Percentiles rank a stretch among this genome's conserved stretches.
phyloP scores from a whole-genome alignment of 1,140 invertebrate genomes.

The Pseudomyrmex pallidus region DNA sequence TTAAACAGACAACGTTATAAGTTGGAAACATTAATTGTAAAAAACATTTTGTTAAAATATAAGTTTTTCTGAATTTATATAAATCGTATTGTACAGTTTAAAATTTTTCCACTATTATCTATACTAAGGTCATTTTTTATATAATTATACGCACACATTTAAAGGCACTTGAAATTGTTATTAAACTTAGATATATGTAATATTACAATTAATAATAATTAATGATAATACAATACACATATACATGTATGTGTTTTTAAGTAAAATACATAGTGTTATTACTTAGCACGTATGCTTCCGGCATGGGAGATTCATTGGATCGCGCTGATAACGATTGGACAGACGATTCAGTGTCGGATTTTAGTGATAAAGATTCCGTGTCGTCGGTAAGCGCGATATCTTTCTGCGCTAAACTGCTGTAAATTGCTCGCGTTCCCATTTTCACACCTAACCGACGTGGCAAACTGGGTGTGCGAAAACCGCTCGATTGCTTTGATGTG shows the following conservation, averaged over 20 bases:
- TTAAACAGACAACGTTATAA: slow-evolving; percentile 4
- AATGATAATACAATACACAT: no score
- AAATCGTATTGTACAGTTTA: neutral
- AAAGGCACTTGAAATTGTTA: no score
- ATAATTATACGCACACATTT: no score
- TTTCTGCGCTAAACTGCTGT: slow-evolving; percentile 78
- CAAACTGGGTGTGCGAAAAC: slow-evolving; percentile 84
- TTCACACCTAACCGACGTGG: slow-evolving; percentile 89
- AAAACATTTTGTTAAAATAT: slow-evolving; percentile 16
- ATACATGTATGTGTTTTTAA: neutral
- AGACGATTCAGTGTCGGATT: slow-evolving; percentile 82
- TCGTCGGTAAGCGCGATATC: slow-evolving; percentile 82
- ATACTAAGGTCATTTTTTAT: no score
- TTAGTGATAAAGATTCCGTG: slow-evolving; percentile 80
- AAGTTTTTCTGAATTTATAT: neutral
- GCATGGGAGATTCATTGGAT: slow-evolving; percentile 82
- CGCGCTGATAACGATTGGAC: slow-evolving; percentile 80
- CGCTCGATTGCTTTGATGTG: slow-evolving; percentile 74
- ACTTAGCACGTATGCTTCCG: slow-evolving; percentile 85
- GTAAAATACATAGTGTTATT: neutral
- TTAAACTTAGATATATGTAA: no score
- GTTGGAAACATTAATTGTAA: neutral
- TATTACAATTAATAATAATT: no score
- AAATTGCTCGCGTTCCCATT: slow-evolving; percentile 89
- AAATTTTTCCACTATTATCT: no score